These are phyloP conservation scores for Pampusana beccarii DNA, from an alignment of 2,113 vertebrate genomes.

Conservation along the genomic window DNA sequence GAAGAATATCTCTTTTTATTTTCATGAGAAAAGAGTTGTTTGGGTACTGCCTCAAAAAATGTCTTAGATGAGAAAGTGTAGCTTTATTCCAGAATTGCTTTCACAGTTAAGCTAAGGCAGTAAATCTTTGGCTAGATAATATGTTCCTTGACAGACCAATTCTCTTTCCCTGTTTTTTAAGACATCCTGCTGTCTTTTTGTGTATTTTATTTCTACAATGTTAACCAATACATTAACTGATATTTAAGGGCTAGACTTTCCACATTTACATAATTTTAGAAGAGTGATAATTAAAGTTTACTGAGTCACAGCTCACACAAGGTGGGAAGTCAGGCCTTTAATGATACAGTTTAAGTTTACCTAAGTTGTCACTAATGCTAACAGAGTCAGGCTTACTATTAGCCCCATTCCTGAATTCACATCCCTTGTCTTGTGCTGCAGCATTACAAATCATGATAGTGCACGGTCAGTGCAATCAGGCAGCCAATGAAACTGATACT, in stretches of 20 bases:
- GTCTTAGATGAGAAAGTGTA: background rate
- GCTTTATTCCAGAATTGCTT: background rate
- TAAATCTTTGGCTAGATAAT: background rate
- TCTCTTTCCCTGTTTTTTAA: background rate
- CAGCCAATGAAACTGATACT: background rate
- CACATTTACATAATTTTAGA: background rate
- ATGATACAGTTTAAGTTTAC: background rate
- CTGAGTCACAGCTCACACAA: background rate
- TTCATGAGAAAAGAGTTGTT: background rate
- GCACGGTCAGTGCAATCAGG: background rate
- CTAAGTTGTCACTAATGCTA: background rate
- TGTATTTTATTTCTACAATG: background rate
- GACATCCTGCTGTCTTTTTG: background rate
- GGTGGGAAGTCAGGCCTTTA: background rate
- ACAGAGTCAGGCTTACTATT: background rate
- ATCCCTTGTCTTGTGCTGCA: background rate
- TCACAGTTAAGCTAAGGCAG: background rate
- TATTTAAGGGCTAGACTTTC: background rate
- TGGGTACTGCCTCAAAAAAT: background rate
- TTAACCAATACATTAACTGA: background rate
- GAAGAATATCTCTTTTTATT: background rate
- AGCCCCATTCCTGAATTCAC: background rate
- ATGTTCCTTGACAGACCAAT: background rate
- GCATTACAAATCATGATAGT: background rate
- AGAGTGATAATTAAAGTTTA: background rate